Evolutionary conservation across 2,113 vertebrate genomes (phyloP), one percentile per base, ranked within the genome.

Genomic region (Eubucco bourcierii): DNA sequence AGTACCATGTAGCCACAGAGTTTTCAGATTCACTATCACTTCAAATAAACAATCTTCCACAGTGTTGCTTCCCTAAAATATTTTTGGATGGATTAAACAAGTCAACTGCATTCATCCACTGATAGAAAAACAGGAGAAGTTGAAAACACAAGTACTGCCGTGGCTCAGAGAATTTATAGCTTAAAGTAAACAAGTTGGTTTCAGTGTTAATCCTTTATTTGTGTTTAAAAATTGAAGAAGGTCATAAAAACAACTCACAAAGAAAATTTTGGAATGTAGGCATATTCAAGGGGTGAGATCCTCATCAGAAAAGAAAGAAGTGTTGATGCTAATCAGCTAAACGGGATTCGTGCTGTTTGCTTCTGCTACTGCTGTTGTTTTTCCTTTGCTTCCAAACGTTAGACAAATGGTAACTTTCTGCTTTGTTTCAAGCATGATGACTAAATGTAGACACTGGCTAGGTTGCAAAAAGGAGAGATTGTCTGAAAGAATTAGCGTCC

Each of bases 171-270:
- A 93, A 90, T 92, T 95, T 95, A 74, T 73, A 94, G 61, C 85
- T 96, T 91, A 96, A 97, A 96, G 63, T 92, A 97, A 96, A 95
- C 83, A 95, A 75, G 64, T 88, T 78, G 93, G 39, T 37, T 91
- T 34, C 81, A 97, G 90, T 77, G 77, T 74, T 96, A 97, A 97
- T 92, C 80, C 92, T 97, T 87, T 95, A 91, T 96, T 97, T 97
- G 92, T 96, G 97, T 97, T 95, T 86, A 75, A 96, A 91, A 95
- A 84, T 44, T 19, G 64, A 95, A 90, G 58, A 95, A 96, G 76
- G 83, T 94, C 33, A 92, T 80, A 84, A 92, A 97, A 97, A 87
- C 84, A 91, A 94, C 70, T 96, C 34, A 74, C 41, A 63, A n/a
- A 61, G 56, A 84, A 63, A 75, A 86, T 88, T 90, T 83, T 94